Base-by-base conservation (phyloP, 2,888 invertebrate species). In the Scaptomyza parva region DNA sequence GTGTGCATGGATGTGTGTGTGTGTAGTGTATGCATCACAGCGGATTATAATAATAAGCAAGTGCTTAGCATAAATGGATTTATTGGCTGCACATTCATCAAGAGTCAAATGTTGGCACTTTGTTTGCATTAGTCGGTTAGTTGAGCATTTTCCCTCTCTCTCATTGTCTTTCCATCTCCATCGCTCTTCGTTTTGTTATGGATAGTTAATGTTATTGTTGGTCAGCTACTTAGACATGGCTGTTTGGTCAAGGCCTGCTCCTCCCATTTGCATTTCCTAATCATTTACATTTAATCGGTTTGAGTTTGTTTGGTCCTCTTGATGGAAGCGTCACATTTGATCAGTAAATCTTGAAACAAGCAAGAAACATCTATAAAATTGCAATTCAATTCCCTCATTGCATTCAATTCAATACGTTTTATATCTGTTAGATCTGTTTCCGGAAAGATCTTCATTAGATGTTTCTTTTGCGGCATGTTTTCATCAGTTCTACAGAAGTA, bases 1-100 rank as follows among this genome's bases (percentile, higher is more conserved):
- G 12, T 48, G 37, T 47, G 18, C 11, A n/a, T 9, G 57, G 51
- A 52, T 45, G 45, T 43, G 26, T 50, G 37, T 33, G 30, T 30
- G 26, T 47, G 55, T 47, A 39, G 40, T 26, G 28, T 33, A 61
- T 62, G 71, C 53, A 52, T 26, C 58, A 73, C 50, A 57, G 66
- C 50, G 85, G 85, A 77, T 82, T 85, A 85, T 85, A 79, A 85
- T 85, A 87, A 85, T 87, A 87, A 87, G 87, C 79, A 85, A 87
- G 79, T 78, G 71, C 80, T 86, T 83, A 74, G 66, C 73, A 70
- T 74, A 82, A 85, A 85, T 76, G 79, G 78, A 87, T 85, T 87
- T 85, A 85, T 85, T 85, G 85, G 76, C 76, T 78, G 84, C 83
- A 79, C 82, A 85, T 85, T 78, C 78, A 76, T 86, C 80, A 83